Base-by-base conservation (phyloP, 2,113 vertebrate species). In the Artemisiospiza belli region DNA sequence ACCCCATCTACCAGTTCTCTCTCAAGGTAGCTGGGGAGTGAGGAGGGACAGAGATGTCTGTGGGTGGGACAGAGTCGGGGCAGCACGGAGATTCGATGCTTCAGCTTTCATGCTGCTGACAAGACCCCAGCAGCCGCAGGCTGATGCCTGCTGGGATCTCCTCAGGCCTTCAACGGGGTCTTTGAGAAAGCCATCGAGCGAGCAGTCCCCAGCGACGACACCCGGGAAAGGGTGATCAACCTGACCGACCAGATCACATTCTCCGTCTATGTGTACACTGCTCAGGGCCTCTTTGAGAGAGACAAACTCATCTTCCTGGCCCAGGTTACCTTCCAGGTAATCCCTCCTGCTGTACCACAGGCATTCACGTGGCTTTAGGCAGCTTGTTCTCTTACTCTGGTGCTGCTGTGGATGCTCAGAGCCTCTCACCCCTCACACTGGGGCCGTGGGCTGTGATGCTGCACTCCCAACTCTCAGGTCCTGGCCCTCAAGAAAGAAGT, bases 241-340 rank as follows among this genome's bases (percentile, higher is more conserved):
- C 97, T 98, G 75, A 98, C 92, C 0, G 98, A 98, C 0, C 96
- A 98, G 94, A 98, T 98, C 97, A 98, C 98, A 88, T 98, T 96
- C 66, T 97, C 97, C 0, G 97, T 98, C 81, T 98, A 91, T 4
- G 49, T 78, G 75, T 98, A 98, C 94, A 97, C 98, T 0, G 97
- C 98, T 14, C 96, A 96, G 2, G 97, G 98, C 8, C 98, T 98
- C 89, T 98, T 98, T 16, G 98, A 98, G 89, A 95, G 88, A 9
- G 98, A 98, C 96, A 98, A 98, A 28, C 98, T 98, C 94, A 98
- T 98, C 25, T 98, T 98, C 87, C 95, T 98, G 94, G 98, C 98
- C 22, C 98, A 98, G 49, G 93, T 98, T 5, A 21, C 97, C 3
- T 98, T 98, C 70, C 98, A 98, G 98, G 98, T 98, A 92, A 75